Conservation (phyloP, 2,888 invertebrate species). For the Pardosa pseudoannulata region DNA sequence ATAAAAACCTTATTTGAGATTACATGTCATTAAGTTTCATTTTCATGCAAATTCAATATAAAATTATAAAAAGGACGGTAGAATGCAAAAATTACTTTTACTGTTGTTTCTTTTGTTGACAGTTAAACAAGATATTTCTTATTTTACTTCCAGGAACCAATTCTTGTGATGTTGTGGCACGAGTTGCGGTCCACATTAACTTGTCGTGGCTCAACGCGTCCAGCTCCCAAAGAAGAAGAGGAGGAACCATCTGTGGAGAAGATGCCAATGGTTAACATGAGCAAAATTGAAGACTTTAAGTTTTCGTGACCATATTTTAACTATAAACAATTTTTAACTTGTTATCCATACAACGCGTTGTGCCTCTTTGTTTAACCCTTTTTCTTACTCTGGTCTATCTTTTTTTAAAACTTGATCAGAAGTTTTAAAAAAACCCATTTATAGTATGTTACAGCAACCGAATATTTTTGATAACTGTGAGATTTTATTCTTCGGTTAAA, state of each 20-base stretch:
- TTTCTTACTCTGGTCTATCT: no score
- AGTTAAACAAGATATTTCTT: no score
- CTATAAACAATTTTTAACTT: not conserved
- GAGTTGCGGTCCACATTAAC: constrained; percentile 74
- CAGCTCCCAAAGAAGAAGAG: constrained; percentile 66
- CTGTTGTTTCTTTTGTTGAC: no score
- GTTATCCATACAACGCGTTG: not conserved
- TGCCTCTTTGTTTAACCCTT: not conserved
- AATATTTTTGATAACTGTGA: not conserved
- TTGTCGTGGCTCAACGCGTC: constrained; percentile 73
- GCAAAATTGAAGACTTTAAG: constrained; percentile 55
- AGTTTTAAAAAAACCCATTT: not conserved
- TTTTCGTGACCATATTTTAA: constrained; percentile 50
- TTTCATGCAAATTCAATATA: no score
- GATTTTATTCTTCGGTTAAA: not conserved
- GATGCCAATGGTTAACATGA: constrained; percentile 64
- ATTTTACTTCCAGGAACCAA: constrained; percentile 71
- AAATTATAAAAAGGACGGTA: no score
- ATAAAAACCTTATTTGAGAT: no score
- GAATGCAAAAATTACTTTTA: no score
- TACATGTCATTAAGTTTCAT: no score
- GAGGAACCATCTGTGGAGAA: constrained; percentile 64
- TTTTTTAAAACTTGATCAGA: no score
- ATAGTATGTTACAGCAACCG: not conserved
- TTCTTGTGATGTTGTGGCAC: constrained; percentile 73